Conservation (phyloP, 2,113 vertebrate genomes). For the Hippopotamus amphibius region DNA sequence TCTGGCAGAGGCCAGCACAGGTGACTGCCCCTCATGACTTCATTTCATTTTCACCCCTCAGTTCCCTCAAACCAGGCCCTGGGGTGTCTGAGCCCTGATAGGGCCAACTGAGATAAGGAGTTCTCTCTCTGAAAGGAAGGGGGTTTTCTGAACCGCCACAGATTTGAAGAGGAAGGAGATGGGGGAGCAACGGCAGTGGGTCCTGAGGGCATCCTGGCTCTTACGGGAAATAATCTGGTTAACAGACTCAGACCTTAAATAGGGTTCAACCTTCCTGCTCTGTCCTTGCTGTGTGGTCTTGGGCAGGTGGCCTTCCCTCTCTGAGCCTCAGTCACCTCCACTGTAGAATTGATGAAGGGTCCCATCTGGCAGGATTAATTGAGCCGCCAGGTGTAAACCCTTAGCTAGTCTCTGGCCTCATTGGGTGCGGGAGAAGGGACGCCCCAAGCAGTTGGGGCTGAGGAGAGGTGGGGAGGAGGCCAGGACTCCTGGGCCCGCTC, state of each 20-base stretch:
- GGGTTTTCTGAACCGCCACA: neutral
- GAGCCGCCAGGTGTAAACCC: neutral
- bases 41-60: neutral
- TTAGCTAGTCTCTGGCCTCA: neutral
- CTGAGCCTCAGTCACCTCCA: neutral
- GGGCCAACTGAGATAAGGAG: neutral
- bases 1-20: neutral
- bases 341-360: neutral
- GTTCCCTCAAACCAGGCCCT: neutral
- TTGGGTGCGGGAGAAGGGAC: neutral
- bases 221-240: neutral
- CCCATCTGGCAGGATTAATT: neutral
- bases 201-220: neutral
- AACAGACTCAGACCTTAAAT: neutral
- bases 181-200: neutral
- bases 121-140: neutral
- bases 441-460: neutral
- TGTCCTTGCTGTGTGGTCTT: neutral
- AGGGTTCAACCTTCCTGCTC: neutral
- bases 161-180: neutral
- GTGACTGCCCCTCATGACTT: neutral
- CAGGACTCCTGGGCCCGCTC: accelerated
- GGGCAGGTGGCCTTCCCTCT: neutral
- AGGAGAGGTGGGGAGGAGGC: neutral
- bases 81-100: neutral